Evolutionary conservation across 2,797 vertebrate genomes (phyloP).

Genomic region (Molossus molossus): DNA sequence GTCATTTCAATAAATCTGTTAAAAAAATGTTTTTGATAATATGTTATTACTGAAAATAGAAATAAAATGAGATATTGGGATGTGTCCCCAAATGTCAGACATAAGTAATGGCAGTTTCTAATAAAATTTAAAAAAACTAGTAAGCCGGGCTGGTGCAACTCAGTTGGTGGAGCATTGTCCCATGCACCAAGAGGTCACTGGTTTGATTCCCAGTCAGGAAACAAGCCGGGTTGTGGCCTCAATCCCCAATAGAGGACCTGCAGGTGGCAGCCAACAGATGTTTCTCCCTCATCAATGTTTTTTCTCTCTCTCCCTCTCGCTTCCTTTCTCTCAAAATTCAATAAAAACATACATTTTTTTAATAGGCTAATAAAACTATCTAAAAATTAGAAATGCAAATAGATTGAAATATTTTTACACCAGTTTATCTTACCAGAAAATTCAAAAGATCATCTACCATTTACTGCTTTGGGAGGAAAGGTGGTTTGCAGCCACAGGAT

Average conservation of each 20-base stretch:
- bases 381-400: slow-evolving; percentile 19
- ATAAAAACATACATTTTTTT: no score
- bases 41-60: background rate
- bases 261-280: no score
- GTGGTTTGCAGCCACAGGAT: background rate
- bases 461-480: slow-evolving; percentile 7
- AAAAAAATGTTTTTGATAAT: background rate
- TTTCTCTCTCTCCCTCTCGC: no score
- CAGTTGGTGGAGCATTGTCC: no score
- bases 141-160: no score
- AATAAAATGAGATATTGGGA: background rate
- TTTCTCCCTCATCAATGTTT: no score
- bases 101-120: background rate
- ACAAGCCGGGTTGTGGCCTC: no score
- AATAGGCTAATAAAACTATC: background rate
- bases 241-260: no score
- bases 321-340: no score
- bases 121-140: no score
- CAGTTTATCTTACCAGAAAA: background rate
- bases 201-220: no score
- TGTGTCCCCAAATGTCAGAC: background rate
- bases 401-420: background rate
- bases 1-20: background rate
- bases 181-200: no score
- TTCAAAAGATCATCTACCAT: background rate